Percentiles rank a stretch among this genome's conserved stretches.
Evolutionary conservation across 2,888 invertebrate species (phyloP).

Genomic region (Drosophila koepferae): DNA sequence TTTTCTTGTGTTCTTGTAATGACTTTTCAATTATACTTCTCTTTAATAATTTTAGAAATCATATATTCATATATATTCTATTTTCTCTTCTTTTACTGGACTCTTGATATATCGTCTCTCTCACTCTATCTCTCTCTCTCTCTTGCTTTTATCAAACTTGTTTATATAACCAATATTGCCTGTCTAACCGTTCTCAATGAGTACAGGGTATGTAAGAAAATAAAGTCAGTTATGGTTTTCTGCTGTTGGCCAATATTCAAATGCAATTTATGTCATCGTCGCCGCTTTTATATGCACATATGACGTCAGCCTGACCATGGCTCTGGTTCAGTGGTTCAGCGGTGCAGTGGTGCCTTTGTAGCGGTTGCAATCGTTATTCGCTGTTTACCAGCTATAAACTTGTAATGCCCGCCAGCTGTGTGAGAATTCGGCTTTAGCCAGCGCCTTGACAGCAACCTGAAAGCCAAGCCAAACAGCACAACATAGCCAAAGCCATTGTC

Average conservation of each 20-base stretch:
- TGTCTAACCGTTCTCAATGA: too few species aligned
- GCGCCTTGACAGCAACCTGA: constrained; percentile 52
- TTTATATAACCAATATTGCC: not conserved
- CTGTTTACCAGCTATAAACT: constrained; percentile 62
- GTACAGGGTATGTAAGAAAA: constrained; percentile 7
- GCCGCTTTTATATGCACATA: constrained; percentile 64
- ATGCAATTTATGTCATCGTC: constrained; percentile 82
- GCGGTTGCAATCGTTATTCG: constrained; percentile 29
- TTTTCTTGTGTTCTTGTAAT: too few species aligned
- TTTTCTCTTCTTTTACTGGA: too few species aligned
- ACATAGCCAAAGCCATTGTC: constrained; percentile 26
- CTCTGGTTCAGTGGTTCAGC: constrained; percentile 59
- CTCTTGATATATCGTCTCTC: too few species aligned
- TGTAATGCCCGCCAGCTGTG: constrained; percentile 73
- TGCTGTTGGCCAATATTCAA: constrained; percentile 82
- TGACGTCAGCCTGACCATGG: constrained; percentile 77
- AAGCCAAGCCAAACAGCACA: constrained; percentile 32
- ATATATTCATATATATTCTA: too few species aligned
- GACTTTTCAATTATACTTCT: too few species aligned
- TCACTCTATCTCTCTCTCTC: too few species aligned
- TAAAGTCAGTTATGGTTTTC: constrained; percentile 54
- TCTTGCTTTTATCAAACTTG: not conserved
- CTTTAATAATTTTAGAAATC: too few species aligned
- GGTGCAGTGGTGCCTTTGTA: constrained; percentile 35
- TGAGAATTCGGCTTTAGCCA: constrained; percentile 55